Evolutionary conservation across 2,113 vertebrate species (phyloP).

Genomic region (Spheniscus mendiculus): DNA sequence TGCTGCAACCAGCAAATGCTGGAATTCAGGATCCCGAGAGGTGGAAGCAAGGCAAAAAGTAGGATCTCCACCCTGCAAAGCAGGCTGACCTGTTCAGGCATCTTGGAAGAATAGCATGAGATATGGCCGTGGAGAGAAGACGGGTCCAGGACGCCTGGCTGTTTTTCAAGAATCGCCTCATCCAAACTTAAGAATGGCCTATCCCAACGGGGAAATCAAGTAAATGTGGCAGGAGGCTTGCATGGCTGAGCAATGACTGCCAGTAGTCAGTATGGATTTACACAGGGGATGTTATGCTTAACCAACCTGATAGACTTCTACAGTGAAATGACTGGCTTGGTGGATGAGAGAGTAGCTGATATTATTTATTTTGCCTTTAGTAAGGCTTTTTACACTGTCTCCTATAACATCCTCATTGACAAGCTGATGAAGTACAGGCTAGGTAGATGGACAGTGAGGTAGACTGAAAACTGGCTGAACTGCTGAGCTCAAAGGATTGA

Average conservation of each 20-base stretch:
- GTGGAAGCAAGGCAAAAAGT: background rate
- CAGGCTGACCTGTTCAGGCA: background rate
- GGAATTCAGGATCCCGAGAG: background rate
- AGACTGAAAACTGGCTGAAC: background rate
- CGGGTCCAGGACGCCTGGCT: background rate
- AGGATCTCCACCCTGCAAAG: background rate
- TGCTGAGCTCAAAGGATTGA: background rate
- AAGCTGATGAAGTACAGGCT: background rate
- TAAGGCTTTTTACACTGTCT: background rate
- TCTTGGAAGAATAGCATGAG: background rate
- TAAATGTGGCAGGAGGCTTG: background rate
- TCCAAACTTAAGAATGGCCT: background rate
- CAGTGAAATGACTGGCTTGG: background rate
- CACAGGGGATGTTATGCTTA: background rate
- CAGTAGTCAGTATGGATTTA: background rate
- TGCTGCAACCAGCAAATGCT: background rate
- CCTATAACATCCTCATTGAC: background rate
- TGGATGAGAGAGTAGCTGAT: background rate
- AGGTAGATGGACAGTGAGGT: background rate
- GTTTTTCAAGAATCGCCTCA: background rate
- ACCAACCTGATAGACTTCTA: background rate
- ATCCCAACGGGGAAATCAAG: background rate
- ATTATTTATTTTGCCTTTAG: background rate
- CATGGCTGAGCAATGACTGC: background rate
- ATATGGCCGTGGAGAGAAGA: background rate